Evolutionary conservation across 2,113 vertebrate species (phyloP).

Genomic region (Electrona antarctica): DNA sequence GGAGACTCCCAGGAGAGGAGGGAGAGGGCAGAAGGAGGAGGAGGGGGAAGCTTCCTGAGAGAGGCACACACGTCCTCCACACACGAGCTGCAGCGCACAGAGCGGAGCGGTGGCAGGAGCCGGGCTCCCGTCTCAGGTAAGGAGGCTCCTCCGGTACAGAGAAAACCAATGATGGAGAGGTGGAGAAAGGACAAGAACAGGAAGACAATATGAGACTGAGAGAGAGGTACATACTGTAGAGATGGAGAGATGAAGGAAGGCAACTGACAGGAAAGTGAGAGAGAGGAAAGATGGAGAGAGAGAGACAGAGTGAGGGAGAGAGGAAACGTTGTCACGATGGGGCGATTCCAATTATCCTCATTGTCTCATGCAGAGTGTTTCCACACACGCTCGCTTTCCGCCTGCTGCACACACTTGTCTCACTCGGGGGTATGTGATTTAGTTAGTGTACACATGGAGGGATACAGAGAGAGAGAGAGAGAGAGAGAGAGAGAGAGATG

Average conservation of each 20-base stretch:
- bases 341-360: conserved; percentile 52
- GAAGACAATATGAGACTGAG: not conserved
- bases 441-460: conserved; percentile 34
- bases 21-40: conserved; percentile 52
- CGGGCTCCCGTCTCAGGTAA: conserved; percentile 64
- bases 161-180: conserved; percentile 29
- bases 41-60: conserved; percentile 58
- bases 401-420: conserved; percentile 54
- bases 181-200: conserved; percentile 37
- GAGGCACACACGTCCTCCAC: conserved; percentile 59
- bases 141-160: conserved; percentile 16
- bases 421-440: conserved; percentile 66
- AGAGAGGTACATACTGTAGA: not conserved
- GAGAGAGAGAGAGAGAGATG: conserved; percentile 33
- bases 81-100: conserved; percentile 36
- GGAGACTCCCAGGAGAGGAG: conserved; percentile 53
- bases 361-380: conserved; percentile 59
- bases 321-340: not conserved
- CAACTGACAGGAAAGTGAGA: too few relatives aligned
- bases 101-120: conserved; percentile 42
- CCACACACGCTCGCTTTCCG: conserved; percentile 50
- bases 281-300: conserved; percentile 1
- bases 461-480: conserved; percentile 45
- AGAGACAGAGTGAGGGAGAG: conserved; percentile 9
- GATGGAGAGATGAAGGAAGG: conserved; percentile 33